Percentiles rank a stretch among this genome's conserved stretches.
phyloP scores from a whole-genome alignment of 2,113 vertebrate genomes.

The Muntiacus muntjak region DNA sequence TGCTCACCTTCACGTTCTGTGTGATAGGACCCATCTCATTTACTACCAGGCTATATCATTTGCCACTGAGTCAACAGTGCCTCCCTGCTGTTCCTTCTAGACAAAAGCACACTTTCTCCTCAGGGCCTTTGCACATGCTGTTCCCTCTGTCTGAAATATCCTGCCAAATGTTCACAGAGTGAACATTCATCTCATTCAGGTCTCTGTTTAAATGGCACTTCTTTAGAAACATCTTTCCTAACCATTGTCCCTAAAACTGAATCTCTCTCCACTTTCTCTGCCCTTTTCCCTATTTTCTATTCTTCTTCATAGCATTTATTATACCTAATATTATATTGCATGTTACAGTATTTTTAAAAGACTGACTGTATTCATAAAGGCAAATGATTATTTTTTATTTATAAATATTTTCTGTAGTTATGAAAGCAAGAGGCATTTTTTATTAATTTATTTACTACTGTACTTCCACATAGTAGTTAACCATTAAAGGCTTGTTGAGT shows the following conservation, averaged over 20 bases:
- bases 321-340: neutral
- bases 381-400: neutral
- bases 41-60: neutral
- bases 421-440: neutral
- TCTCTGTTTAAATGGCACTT: neutral
- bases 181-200: neutral
- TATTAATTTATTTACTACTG: neutral
- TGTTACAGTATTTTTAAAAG: neutral
- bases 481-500: neutral
- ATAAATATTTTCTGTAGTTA: neutral
- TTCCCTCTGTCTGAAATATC: neutral
- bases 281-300: neutral
- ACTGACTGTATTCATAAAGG: neutral
- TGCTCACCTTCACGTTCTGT: neutral
- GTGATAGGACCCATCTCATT: neutral
- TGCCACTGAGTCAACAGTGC: neutral
- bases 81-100: neutral
- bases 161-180: neutral
- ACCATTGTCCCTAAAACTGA: neutral
- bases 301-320: neutral
- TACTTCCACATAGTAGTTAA: neutral
- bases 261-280: neutral
- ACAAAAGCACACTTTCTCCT: neutral
- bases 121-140: neutral
- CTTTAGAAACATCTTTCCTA: neutral